Conservation (phyloP, 1,140 invertebrate genomes). For the Planococcus citri region DNA sequence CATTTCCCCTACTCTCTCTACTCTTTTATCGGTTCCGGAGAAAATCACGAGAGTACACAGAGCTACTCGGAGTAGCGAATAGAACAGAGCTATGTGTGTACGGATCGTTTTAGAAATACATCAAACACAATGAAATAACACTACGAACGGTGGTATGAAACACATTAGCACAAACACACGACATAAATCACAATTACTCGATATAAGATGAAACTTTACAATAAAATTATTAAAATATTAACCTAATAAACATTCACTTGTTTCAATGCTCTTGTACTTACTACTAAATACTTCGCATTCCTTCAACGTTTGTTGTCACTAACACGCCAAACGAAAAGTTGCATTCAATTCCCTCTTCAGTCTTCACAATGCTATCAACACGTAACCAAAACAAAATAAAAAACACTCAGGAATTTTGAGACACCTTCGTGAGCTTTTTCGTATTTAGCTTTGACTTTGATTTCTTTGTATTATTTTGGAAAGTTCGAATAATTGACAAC, state of each 20-base stretch:
- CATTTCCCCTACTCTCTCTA: too few relatives aligned
- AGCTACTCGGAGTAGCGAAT: too few relatives aligned
- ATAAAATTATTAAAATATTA: not conserved
- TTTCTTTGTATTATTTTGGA: not conserved
- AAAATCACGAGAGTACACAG: too few relatives aligned
- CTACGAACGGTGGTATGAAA: too few relatives aligned
- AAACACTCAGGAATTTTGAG: not conserved
- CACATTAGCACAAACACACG: not conserved
- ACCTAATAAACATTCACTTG: constrained; percentile 3
- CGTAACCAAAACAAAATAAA: constrained; percentile 1
- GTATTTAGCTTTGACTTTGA: not conserved
- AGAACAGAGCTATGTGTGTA: too few relatives aligned
- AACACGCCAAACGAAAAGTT: not conserved
- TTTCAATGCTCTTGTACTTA: too few relatives aligned
- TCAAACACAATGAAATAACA: not conserved
- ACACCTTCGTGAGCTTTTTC: not conserved
- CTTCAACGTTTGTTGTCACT: not conserved
- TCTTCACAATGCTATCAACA: not conserved
- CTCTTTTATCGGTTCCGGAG: too few relatives aligned
- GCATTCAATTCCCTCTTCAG: not conserved
- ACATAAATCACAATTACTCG: not conserved
- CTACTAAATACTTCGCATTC: not conserved
- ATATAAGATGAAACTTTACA: not conserved
- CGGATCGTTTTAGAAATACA: not conserved
- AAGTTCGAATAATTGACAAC: not conserved